Evolutionary conservation across 2,113 vertebrate genomes (phyloP).

Genomic region (Xerus inauris): DNA sequence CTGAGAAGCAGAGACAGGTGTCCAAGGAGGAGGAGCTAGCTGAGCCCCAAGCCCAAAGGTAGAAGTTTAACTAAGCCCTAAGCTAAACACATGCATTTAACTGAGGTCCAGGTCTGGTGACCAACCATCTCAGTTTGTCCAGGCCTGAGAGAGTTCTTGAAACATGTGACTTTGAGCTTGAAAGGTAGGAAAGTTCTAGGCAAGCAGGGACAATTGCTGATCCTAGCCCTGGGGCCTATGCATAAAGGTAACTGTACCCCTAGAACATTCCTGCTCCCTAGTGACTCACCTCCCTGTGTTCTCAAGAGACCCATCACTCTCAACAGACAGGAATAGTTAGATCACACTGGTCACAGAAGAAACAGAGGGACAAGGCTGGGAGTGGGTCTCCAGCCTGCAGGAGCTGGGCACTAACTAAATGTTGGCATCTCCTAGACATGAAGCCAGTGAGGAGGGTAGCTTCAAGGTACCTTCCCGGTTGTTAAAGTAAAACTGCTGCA

Average conservation of each 20-base stretch:
- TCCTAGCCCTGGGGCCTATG: background rate
- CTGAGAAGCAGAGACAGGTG: slow-evolving; percentile 81
- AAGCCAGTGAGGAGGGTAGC: too few species aligned
- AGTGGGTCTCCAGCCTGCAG: background rate
- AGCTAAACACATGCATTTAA: rapidly evolving
- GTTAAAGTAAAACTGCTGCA: slow-evolving; percentile 88
- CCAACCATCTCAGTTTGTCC: background rate
- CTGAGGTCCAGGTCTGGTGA: background rate
- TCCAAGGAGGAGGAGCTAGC: background rate
- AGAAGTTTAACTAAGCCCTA: background rate
- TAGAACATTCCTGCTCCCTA: background rate
- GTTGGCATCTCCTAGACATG: background rate
- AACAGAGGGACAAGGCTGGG: rapidly evolving
- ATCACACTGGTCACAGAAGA: background rate
- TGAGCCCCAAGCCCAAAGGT: background rate
- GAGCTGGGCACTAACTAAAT: background rate
- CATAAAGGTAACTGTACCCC: too few species aligned
- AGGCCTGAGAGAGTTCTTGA: background rate
- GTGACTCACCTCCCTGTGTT: background rate
- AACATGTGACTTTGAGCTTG: background rate
- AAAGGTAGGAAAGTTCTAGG: background rate
- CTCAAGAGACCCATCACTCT: background rate
- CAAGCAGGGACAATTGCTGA: background rate
- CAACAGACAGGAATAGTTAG: background rate
- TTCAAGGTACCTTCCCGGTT: slow-evolving; percentile 84